Percentiles rank a stretch among this genome's conserved stretches.
Evolutionary conservation across 2,888 invertebrate genomes (phyloP).

Genomic region (Abrostola tripartita): DNA sequence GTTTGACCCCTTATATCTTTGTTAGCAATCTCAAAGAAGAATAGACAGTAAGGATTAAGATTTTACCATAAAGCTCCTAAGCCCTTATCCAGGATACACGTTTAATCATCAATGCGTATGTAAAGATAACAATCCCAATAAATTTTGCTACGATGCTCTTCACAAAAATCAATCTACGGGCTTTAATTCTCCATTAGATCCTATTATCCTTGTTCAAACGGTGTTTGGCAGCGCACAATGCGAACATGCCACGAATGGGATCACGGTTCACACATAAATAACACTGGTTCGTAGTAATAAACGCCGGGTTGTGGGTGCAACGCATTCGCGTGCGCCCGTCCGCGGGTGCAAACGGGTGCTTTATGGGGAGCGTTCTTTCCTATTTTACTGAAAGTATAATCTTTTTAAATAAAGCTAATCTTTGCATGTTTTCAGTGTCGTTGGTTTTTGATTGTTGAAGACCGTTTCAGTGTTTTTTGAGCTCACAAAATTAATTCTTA

Average conservation of each 20-base stretch:
- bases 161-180: constrained; percentile 3
- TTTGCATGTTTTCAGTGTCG: background rate
- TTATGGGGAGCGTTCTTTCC: constrained; percentile 20
- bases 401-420: background rate
- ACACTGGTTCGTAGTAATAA: constrained; percentile 55
- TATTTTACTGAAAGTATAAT: background rate
- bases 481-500: background rate
- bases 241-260: constrained; percentile 40
- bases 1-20: no score
- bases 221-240: constrained; percentile 26
- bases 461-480: background rate
- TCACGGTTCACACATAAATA: constrained; percentile 67
- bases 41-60: no score
- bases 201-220: constrained; percentile 13
- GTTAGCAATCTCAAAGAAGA: no score
- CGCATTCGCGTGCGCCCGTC: constrained; percentile 20
- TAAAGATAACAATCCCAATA: background rate
- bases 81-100: background rate
- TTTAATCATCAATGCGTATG: background rate
- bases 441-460: background rate
- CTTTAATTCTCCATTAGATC: constrained; percentile 12
- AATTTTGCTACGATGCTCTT: background rate
- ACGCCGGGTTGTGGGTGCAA: constrained; percentile 35
- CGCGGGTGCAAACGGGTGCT: constrained; percentile 20
- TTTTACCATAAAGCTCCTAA: no score